These are phyloP conservation scores for Danio rerio DNA, from an alignment of 2,113 vertebrate genomes.

Conservation along the genomic window GRCz12tu NC_133182.1:30436001-30436500, in stretches of 20 bases:
- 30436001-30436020: background rate
- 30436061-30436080: background rate
- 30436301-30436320: background rate
- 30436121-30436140: background rate
- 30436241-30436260: background rate
- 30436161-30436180: background rate
- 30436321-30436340: background rate
- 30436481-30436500: background rate
- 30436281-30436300: background rate
- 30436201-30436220: background rate
- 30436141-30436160: background rate
- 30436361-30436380: constrained; percentile 10
- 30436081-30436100: background rate
- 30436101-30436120: constrained; percentile 10
- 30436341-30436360: background rate
- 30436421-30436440: background rate
- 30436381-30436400: background rate
- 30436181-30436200: background rate
- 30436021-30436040: background rate
- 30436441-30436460: background rate
- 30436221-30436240: background rate
- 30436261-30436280: background rate
- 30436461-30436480: background rate
- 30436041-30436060: background rate
- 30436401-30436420: background rate